These are phyloP conservation scores for Cyprinodon diabolis DNA, from an alignment of 2,797 vertebrate genomes.

Conservation along the genomic window DNA sequence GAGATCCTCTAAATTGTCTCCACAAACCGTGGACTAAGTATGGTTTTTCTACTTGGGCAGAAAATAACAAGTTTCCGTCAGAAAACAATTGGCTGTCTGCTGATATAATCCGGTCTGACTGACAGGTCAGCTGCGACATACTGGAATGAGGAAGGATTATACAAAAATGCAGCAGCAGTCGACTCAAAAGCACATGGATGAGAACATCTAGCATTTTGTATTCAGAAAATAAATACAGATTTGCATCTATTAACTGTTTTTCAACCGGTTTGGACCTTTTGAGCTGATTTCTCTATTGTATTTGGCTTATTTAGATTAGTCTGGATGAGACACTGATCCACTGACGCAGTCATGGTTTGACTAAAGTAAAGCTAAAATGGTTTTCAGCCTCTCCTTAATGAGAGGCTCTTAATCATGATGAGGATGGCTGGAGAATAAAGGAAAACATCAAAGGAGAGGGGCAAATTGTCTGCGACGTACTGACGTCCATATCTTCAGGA, in stretches of 20 bases:
- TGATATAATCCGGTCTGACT: constrained; percentile 34
- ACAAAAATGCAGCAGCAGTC: constrained; percentile 1
- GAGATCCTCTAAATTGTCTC: constrained; percentile 10
- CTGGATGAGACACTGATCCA: background rate
- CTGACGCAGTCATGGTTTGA: background rate
- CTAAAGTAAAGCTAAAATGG: constrained; percentile 11
- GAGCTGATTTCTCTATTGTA: constrained; percentile 2
- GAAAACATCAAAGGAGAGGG: constrained; percentile 39
- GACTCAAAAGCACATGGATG: background rate
- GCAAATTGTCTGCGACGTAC: constrained; percentile 5
- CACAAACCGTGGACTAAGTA: background rate
- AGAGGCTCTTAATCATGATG: constrained; percentile 34
- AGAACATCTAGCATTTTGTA: constrained; percentile 4
- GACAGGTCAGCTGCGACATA: constrained; percentile 35
- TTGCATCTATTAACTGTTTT: constrained; percentile 7
- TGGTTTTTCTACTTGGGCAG: constrained; percentile 3
- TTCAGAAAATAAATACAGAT: background rate
- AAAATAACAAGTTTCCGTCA: constrained; percentile 15
- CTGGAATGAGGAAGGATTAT: constrained; percentile 37
- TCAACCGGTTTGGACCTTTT: background rate
- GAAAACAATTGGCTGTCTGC: constrained; percentile 39
- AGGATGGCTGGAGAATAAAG: constrained; percentile 29
- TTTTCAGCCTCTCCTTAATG: constrained; percentile 24
- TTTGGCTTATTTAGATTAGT: background rate
- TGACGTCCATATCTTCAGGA: background rate